phyloP scores from a whole-genome alignment of 2,113 vertebrate genomes.

The Morone saxatilis region DNA sequence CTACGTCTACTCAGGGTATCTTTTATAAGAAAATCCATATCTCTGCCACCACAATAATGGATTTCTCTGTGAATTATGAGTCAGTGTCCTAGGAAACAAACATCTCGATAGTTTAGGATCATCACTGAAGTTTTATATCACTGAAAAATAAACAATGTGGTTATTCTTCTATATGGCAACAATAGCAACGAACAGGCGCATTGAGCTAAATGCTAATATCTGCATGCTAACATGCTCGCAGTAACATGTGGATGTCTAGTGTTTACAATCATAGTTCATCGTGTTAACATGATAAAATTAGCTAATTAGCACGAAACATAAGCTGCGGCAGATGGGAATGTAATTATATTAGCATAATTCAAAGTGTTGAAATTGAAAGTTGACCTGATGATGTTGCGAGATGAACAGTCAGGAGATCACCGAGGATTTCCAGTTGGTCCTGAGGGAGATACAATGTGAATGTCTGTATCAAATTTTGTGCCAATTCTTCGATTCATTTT shows the following conservation, averaged over 20 bases:
- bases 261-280: neutral
- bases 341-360: neutral
- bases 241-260: neutral
- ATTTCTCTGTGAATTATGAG: neutral
- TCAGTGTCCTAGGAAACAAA: neutral
- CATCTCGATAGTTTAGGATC: neutral
- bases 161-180: neutral
- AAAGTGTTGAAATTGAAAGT: neutral
- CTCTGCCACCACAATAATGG: neutral
- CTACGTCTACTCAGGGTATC: neutral
- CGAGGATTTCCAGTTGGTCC: no score
- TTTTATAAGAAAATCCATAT: constrained; percentile 14
- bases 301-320: neutral
- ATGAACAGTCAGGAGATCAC: no score
- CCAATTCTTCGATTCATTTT: neutral
- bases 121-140: neutral
- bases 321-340: neutral
- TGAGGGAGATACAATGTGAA: neutral
- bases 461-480: neutral
- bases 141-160: neutral
- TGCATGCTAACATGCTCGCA: neutral
- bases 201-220: neutral
- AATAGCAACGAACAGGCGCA: neutral
- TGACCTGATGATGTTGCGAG: neutral
- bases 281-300: neutral